Evolutionary conservation across 1,140 invertebrate species (phyloP), one percentile per base, ranked within the genome.

Genomic region (Drosophila ironensis): DNA sequence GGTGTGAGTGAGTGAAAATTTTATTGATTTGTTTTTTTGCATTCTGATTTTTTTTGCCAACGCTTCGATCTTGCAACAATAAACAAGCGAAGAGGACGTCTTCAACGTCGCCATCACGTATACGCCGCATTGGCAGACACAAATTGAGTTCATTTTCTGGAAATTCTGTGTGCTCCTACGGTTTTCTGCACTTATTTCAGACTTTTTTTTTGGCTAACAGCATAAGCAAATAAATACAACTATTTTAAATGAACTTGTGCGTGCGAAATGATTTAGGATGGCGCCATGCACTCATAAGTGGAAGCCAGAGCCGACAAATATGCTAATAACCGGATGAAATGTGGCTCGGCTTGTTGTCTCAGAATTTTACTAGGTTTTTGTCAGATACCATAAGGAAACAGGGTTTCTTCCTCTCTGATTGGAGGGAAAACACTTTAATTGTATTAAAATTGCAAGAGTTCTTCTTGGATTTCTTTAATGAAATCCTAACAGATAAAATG

Each of bases 111-210:
- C 20, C 42, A 73, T 82, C 70, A 81, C 73, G 78, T 78, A 84
- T 84, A 86, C 78, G 78, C 80, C 66, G 27, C 73, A 51, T 74
- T 37, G 41, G 38, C 30, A 50, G 24, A 22, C 8, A 27, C 4
- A 54, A 53, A 86, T 78, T 73, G 54, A 71, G 78, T 73, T 86
- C 70, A 84, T 66, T 33, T 57, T 30, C 42, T 54, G 28, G 8
- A 50, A 30, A 11, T 45, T 27, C 24, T 47, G 19, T 51, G 47
- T 66, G 70, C 66, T 74, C 41, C 24, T 64, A 50, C 17, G 40
- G 52, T 19, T 30, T 42, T 52, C 11, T 19, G 14, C n/a, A 19
- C 38, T 24, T 44, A 37, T 46, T 14, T 47, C 33, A 51, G 61
- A 52, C 41, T 45, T 4, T 20, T 33, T 25, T 63, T 44, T 52